These are phyloP conservation scores for Tinamus guttatus DNA, from an alignment of 2,113 vertebrate species.

Conservation along the genomic window DNA sequence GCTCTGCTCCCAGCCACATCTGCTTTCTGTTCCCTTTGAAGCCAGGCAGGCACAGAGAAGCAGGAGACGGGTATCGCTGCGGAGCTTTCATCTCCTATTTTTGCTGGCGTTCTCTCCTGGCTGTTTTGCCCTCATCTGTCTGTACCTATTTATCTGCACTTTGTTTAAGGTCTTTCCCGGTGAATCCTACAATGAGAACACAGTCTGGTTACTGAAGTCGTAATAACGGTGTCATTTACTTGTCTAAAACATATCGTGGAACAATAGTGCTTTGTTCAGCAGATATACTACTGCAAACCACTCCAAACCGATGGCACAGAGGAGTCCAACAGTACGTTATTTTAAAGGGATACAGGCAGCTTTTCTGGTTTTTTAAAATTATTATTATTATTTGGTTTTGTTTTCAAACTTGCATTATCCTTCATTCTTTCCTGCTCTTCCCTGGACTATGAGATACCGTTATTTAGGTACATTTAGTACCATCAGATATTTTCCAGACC, in stretches of 20 bases:
- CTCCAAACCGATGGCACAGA: neutral
- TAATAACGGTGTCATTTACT: constrained; percentile 14
- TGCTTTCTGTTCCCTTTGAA: constrained; percentile 43
- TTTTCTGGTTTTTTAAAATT: neutral
- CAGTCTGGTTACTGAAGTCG: neutral
- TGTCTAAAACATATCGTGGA: neutral
- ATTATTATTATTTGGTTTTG: neutral
- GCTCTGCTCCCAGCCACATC: neutral
- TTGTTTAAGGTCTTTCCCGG: neutral
- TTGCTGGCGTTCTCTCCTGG: neutral
- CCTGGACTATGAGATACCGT: neutral
- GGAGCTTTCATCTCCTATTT: constrained; percentile 44
- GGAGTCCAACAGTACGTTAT: neutral
- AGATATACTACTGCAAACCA: neutral
- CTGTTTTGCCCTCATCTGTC: constrained; percentile 14
- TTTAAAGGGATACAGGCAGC: neutral
- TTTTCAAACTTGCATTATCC: neutral
- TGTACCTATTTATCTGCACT: neutral
- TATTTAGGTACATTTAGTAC: neutral
- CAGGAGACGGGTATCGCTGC: neutral
- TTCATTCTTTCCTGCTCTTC: neutral
- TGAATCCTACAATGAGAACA: neutral
- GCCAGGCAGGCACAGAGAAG: neutral
- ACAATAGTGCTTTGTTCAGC: neutral
- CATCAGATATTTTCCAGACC: neutral